Conservation (phyloP, 2,888 invertebrate species). For the Malachius bipustulatus region DNA sequence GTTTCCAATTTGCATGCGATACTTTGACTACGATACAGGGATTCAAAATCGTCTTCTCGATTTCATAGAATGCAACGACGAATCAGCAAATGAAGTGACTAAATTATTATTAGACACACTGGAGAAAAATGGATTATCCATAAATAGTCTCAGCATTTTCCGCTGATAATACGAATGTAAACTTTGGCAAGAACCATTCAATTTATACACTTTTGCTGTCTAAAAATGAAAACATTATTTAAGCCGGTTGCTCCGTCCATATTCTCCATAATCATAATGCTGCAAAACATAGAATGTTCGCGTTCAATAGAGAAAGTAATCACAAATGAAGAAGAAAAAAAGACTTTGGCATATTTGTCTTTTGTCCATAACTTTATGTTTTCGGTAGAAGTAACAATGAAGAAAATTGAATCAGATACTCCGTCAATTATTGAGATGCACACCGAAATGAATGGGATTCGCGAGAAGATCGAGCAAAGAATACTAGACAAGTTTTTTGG, state of each 20-base stretch:
- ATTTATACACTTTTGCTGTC: constrained; percentile 4
- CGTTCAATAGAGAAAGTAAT: constrained; percentile 8
- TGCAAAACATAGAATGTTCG: constrained; percentile 11
- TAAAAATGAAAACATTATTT: constrained; percentile 8
- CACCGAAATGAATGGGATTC: constrained; percentile 4
- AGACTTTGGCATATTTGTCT: constrained; percentile 7
- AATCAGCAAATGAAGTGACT: constrained; percentile 9
- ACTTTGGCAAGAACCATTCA: constrained; percentile 10
- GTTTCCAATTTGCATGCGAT: constrained; percentile 8
- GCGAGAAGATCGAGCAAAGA: constrained; percentile 5
- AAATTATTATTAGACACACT: constrained; percentile 5
- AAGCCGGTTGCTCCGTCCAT: constrained; percentile 10
- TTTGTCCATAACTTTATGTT: constrained; percentile 7
- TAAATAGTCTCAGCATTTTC: constrained; percentile 7
- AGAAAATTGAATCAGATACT: constrained; percentile 5
- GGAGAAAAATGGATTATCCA: constrained; percentile 6
- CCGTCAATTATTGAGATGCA: constrained; percentile 6
- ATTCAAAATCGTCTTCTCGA: constrained; percentile 8
- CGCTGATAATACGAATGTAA: constrained; percentile 11
- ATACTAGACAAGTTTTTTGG: constrained; percentile 5
- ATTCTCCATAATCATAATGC: constrained; percentile 11
- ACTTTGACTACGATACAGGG: constrained; percentile 6
- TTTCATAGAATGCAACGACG: constrained; percentile 6
- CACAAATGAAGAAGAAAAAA: constrained; percentile 8
- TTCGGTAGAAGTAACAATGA: constrained; percentile 4